These are phyloP conservation scores for Campylorhamphus procurvoides DNA, from an alignment of 2,113 vertebrate species.

Conservation along the genomic window DNA sequence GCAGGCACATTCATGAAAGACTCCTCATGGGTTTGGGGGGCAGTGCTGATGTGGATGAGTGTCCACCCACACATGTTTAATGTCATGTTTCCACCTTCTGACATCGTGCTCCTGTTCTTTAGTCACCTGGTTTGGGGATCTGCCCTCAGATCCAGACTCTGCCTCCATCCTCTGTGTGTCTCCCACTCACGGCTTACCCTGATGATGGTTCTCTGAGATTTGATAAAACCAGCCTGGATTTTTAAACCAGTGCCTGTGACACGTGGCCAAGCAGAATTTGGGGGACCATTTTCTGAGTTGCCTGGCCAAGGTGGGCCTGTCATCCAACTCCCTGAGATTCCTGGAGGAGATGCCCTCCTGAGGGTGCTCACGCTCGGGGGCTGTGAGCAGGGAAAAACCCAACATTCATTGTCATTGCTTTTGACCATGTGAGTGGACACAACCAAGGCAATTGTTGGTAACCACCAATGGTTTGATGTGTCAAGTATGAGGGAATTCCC, in stretches of 20 bases:
- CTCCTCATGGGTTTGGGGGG: not conserved
- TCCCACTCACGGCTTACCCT: not conserved
- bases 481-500: not conserved
- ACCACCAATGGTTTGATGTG: not conserved
- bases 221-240: not conserved
- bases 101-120: not conserved
- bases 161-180: not conserved
- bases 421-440: not conserved
- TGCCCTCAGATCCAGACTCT: not conserved
- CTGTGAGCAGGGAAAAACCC: not conserved
- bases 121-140: not conserved
- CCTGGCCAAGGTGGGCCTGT: not conserved
- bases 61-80: not conserved
- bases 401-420: not conserved
- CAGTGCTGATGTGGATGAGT: not conserved
- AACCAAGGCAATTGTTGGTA: not conserved
- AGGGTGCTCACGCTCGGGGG: not conserved
- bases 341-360: not conserved
- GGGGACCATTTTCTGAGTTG: not conserved
- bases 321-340: not conserved
- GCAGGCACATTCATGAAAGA: not conserved
- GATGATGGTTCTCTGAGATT: accelerated
- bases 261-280: not conserved
- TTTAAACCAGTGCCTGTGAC: not conserved
- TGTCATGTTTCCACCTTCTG: not conserved